Conservation (phyloP, 1,140 invertebrate species). For the Lasioglossum albipes region DNA sequence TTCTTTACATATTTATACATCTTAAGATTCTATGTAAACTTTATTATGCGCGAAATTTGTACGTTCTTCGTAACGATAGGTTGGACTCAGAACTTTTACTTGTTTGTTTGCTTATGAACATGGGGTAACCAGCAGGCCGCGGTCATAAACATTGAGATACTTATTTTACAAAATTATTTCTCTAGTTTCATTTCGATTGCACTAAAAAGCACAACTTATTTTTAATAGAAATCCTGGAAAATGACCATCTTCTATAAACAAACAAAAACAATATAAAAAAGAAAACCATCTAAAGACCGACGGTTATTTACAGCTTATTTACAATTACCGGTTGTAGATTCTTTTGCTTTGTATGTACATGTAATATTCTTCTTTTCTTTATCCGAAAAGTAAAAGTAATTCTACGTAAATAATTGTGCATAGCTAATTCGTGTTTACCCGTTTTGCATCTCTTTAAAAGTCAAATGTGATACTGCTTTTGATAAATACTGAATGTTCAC, state of each 20-base stretch:
- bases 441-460: conserved; percentile 37
- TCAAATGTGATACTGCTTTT: conserved; percentile 24
- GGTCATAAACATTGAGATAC: background rate
- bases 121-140: background rate
- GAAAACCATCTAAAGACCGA: conserved; percentile 20
- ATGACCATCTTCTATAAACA: conserved; percentile 7
- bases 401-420: conserved; percentile 42
- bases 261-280: no score
- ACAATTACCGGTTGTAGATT: conserved; percentile 3
- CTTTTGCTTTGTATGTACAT: conserved; percentile 17
- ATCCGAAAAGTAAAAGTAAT: background rate
- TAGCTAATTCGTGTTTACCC: conserved; percentile 30
- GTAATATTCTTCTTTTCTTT: background rate
- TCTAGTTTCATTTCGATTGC: conserved; percentile 4
- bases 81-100: conserved; percentile 8
- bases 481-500: conserved; percentile 6
- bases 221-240: background rate
- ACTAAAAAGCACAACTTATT: conserved; percentile 13
- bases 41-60: conserved; percentile 41
- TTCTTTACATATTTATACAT: conserved; percentile 51
- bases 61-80: conserved; percentile 6
- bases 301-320: conserved; percentile 33
- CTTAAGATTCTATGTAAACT: conserved; percentile 30
- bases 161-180: conserved; percentile 20
- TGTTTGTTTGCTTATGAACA: background rate